Conservation (phyloP, 2,797 vertebrate genomes). For the Bradypodion ventrale region DNA sequence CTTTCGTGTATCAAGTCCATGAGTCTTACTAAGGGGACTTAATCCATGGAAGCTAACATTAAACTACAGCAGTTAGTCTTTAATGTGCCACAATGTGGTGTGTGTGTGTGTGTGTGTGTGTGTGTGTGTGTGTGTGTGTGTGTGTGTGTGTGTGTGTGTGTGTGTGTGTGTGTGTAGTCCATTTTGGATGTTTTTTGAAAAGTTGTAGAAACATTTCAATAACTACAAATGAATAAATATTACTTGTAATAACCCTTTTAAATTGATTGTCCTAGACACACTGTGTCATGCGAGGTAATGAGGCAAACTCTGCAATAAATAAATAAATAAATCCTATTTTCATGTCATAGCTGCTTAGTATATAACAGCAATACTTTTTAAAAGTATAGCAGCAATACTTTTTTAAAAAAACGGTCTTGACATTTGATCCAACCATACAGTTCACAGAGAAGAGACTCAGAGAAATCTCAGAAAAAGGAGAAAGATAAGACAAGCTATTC, state of each 20-base stretch:
- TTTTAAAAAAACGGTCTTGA: background rate
- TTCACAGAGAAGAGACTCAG: background rate
- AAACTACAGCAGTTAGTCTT: too few species aligned
- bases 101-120: too few species aligned
- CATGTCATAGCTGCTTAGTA: background rate
- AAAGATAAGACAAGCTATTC: conserved; percentile 41
- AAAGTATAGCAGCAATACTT: background rate
- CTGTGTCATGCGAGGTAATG: background rate
- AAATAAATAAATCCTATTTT: background rate
- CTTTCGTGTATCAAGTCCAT: too few species aligned
- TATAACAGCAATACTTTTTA: background rate
- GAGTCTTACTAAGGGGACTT: too few species aligned
- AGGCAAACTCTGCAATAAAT: background rate
- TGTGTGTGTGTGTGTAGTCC: too few species aligned
- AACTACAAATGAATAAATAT: too few species aligned
- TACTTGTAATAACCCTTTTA: background rate
- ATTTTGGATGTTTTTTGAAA: background rate
- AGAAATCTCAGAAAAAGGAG: background rate
- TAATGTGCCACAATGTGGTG: too few species aligned
- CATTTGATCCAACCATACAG: background rate
- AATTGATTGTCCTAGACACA: background rate
- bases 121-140: too few species aligned
- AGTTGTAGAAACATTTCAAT: background rate
- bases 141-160: too few species aligned
- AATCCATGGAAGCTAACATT: too few species aligned